These are phyloP conservation scores for Enteromius trimaculatus DNA, from an alignment of 2,797 vertebrate species.

Conservation along the genomic window DNA sequence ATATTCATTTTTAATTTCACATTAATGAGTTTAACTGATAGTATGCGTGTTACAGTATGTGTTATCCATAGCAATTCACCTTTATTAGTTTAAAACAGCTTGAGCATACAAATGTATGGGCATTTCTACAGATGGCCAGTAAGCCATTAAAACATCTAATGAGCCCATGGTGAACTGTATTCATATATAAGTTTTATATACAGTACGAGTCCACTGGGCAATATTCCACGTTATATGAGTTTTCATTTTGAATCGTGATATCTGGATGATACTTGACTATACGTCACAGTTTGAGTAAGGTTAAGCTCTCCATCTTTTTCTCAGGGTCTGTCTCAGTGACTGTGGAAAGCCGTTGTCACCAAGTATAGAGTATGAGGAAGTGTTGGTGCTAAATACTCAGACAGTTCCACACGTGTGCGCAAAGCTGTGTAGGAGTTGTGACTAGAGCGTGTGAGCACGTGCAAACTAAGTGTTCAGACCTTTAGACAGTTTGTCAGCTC, in stretches of 20 bases:
- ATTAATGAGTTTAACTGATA: not conserved
- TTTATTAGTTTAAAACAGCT: conserved; percentile 10
- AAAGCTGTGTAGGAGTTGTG: conserved; percentile 17
- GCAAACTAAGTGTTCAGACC: conserved; percentile 16
- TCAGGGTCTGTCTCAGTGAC: not conserved
- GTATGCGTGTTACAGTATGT: not conserved
- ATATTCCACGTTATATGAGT: not conserved
- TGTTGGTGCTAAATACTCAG: conserved; percentile 10
- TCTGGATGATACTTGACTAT: not conserved
- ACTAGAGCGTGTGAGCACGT: not conserved
- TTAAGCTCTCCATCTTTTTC: not conserved
- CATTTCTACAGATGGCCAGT: conserved; percentile 7
- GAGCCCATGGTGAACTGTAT: not conserved
- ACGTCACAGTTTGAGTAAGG: not conserved
- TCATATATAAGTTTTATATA: not conserved
- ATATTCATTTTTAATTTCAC: not conserved
- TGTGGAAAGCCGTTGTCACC: conserved; percentile 34
- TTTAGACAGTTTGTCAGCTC: conserved; percentile 69
- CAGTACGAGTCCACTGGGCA: not conserved
- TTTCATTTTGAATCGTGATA: not conserved
- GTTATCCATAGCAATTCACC: not conserved
- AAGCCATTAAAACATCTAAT: not conserved
- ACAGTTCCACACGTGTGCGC: not conserved
- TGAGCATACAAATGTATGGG: not conserved
- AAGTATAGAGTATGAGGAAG: conserved; percentile 1